Evolutionary conservation across 35 echinoderm and acorn worm genomes (phyloP), one percentile per base, ranked within the genome.

Genomic region (Eucidaris tribuloides): DNA sequence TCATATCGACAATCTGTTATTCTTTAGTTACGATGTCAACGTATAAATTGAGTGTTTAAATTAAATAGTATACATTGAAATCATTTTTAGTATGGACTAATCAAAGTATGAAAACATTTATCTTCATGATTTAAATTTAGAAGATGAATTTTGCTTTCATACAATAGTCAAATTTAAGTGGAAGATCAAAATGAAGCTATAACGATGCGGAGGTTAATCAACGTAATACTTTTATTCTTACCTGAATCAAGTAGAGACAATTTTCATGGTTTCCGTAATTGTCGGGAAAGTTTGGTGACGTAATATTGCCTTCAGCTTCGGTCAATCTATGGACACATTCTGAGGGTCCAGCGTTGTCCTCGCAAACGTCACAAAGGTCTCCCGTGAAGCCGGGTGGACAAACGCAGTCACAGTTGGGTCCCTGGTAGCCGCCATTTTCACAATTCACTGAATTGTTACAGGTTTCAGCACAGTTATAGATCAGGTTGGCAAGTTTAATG

Each of bases 391-490:
- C 86, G 6, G 57, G 56, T 20, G 86, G 58, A 48, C 86, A 88
- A 9, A 81, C 60, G 46, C 86, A 88, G 60, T 49, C 46, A 66
- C 86, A 88, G 32, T 40, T 35, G 3, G 42, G 2, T 45, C 62
- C 86, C 30, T 81, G 76, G 62, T 88, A 88, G 19, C 86, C 86
- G 6, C 77, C 86, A 64, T 88, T 88, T 7, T 68, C 24, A 54
- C 86, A 88, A 22, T 25, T 36, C 28, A 49, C 18, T 2, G 30
- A 22, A 29, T 2, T 36, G 22, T 24, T 20, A 28, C 44, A 85
- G 3, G 66, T 36, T 52, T 77, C 40, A 33, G 32, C 39, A 61
- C 86, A 88, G 20, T 81, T 28, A 43, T 88, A 88, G 76, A 88
- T 88, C 37, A 88, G 58, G 61, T 88, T 88, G 30, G 78, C 60